phyloP scores from a whole-genome alignment of 1,140 invertebrate genomes.

The Octopus sinensis region DNA sequence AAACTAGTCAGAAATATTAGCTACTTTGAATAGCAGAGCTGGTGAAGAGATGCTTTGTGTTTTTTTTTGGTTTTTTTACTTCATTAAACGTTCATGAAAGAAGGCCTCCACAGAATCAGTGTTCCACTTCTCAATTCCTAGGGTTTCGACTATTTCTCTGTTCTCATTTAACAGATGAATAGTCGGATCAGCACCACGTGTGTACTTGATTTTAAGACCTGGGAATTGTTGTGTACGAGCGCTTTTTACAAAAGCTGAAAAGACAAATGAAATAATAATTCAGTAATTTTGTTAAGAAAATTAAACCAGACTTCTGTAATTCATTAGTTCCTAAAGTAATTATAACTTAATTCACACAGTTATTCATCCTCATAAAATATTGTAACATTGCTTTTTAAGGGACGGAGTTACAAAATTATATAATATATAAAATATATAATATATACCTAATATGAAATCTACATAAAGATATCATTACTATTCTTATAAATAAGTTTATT shows the following conservation, averaged over 20 bases:
- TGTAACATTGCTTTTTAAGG: too few relatives aligned
- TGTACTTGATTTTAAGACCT: conserved; percentile 84
- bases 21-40: neutral
- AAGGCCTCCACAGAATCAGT: conserved; percentile 94
- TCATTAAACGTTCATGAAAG: conserved; percentile 75
- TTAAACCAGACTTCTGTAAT: too few relatives aligned
- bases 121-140: conserved; percentile 95
- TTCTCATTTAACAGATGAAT: conserved; percentile 80
- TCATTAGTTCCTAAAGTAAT: too few relatives aligned
- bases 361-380: too few relatives aligned
- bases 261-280: conserved; percentile 18
- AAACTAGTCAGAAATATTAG: too few relatives aligned
- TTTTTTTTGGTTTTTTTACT: conserved; percentile 26
- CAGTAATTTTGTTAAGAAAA: neutral
- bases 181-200: conserved; percentile 77
- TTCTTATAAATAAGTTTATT: too few relatives aligned
- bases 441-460: too few relatives aligned
- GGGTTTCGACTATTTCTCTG: conserved; percentile 60
- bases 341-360: too few relatives aligned
- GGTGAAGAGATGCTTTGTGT: neutral
- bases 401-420: too few relatives aligned
- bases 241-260: conserved; percentile 83
- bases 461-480: too few relatives aligned
- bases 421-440: too few relatives aligned
- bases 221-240: conserved; percentile 80